Conservation (phyloP, 2,113 vertebrate genomes). For the Phaetusa simplex region DNA sequence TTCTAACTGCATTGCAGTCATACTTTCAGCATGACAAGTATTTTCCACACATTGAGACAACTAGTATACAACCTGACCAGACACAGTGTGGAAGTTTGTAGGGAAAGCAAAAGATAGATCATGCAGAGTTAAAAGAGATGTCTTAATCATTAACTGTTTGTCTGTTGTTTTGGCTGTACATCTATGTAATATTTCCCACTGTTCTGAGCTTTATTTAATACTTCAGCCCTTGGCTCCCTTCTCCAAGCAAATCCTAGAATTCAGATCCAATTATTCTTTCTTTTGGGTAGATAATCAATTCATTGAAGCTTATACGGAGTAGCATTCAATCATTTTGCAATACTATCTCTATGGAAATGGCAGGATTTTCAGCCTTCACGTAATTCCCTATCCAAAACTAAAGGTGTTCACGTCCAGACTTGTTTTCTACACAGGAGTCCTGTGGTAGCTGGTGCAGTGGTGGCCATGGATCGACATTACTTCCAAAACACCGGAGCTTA, state of each 20-base stretch:
- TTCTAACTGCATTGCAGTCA: background rate
- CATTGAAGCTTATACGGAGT: background rate
- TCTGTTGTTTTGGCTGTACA: background rate
- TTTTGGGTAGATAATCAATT: background rate
- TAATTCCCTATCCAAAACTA: background rate
- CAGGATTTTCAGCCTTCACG: background rate
- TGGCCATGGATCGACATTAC: conserved; percentile 85
- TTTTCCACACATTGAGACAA: background rate
- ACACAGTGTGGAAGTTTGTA: background rate
- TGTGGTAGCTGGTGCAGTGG: conserved; percentile 78
- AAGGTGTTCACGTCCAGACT: background rate
- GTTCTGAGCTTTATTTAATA: background rate
- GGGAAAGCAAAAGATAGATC: background rate
- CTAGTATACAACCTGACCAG: background rate
- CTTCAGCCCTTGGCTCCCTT: background rate
- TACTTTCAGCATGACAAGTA: background rate
- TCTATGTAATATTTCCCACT: background rate
- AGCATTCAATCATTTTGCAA: background rate
- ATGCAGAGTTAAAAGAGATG: background rate
- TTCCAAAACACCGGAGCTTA: conserved; percentile 89
- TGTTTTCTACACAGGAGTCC: conserved; percentile 78
- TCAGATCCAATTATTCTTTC: background rate
- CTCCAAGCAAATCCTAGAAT: background rate
- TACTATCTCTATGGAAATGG: background rate
- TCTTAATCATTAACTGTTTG: background rate